Evolutionary conservation across 2,797 vertebrate genomes (phyloP).

Genomic region (Xiphophorus birchmanni): DNA sequence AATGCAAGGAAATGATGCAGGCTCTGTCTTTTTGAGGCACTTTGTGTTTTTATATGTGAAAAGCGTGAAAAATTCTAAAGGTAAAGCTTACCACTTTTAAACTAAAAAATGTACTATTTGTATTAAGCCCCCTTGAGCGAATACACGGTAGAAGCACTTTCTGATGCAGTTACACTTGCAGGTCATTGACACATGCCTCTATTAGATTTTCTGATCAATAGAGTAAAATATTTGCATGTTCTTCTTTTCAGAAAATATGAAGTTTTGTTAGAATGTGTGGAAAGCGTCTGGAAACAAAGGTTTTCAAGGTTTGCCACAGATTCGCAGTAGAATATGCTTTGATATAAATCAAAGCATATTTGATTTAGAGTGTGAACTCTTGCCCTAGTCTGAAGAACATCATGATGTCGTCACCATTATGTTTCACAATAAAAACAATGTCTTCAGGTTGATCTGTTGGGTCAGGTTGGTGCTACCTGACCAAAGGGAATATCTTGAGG

Average conservation of each 20-base stretch:
- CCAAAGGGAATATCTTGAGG: not conserved
- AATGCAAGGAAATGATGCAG: not conserved
- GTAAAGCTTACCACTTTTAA: not conserved
- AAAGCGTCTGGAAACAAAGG: not conserved
- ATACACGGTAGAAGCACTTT: not conserved
- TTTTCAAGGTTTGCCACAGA: not conserved
- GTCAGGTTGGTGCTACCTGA: not conserved
- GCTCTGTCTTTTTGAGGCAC: not conserved
- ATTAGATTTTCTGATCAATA: not conserved
- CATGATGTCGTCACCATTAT: not conserved
- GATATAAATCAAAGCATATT: not conserved
- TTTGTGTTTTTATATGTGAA: not conserved
- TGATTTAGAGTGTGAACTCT: not conserved
- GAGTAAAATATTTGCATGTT: not conserved
- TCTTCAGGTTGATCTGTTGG: not conserved
- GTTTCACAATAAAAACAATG: not conserved
- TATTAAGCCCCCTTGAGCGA: not conserved
- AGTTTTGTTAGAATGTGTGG: not conserved
- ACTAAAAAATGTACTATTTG: not conserved
- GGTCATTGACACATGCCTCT: not conserved
- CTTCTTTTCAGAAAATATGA: not conserved
- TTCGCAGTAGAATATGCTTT: not conserved
- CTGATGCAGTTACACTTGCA: not conserved
- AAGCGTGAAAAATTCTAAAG: not conserved
- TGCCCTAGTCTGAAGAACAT: not conserved